Evolutionary conservation across 2,797 vertebrate species (phyloP), one percentile per base, ranked within the genome.

Genomic region (Rhincodon typus): DNA sequence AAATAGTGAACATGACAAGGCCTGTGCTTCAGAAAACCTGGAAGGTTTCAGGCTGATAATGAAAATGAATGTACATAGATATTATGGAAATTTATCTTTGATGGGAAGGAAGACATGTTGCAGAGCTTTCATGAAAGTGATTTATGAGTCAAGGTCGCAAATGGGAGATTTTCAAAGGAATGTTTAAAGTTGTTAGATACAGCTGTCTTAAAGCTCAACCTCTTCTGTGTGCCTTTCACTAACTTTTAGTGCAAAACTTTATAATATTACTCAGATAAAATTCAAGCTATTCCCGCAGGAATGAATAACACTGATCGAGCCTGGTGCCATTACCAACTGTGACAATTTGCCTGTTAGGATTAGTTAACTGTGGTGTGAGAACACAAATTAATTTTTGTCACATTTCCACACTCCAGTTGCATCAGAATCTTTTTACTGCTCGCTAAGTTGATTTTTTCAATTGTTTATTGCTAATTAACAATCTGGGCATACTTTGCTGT

Each of bases 401-500:
- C 57, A 88, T 27, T 88, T 88, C 50, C 30, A 57, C 53, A 88
- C 86, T 34, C 57, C 13, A 30, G 50, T 30, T 13, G 86, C 30
- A 57, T 88, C 34, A 88, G 25, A 53, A 87, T 87, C 42, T 67
- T 93, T 93, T 67, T 62, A 70, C 66, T 70, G 66, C 91, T 57
- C 19, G 25, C 50, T 88, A 70, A 94, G 62, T 94, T 21, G 69
- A 67, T 70, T 67, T 94, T 69, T 25, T 25, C 10, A 94, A 12
- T 62, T 62, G 34, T 46, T 93, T 38, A 8, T 93, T 67, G 21
- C 62, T 19, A 67, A 93, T 38, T 38, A 93, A 42, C 90, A 93
- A 93, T 93, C n/a, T 66, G 90, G 30, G 25, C 53, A n/a, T 93
- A 67, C 34, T 93, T 93, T 67, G 62, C 67, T 93, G 90, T 62